Percentiles rank a stretch among this genome's conserved stretches.
Conservation (phyloP, 2,797 vertebrate genomes). For the Crax fasciolata region DNA sequence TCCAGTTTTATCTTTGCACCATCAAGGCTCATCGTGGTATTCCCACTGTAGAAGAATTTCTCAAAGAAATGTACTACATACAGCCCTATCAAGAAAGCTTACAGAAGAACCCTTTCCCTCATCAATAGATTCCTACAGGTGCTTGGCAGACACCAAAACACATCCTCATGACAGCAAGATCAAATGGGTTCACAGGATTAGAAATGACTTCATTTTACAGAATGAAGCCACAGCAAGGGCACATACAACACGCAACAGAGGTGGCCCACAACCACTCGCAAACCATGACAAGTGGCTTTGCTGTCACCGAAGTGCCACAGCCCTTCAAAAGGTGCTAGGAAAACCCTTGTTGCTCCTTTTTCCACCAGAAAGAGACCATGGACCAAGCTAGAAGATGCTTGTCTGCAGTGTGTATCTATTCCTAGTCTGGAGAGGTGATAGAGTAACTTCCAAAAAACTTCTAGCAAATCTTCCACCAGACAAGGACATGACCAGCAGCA, state of each 20-base stretch:
- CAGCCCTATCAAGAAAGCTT: not conserved
- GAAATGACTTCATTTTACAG: rapidly evolving
- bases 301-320: not conserved
- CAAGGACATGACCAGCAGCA: rapidly evolving
- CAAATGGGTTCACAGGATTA: rapidly evolving
- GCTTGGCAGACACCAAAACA: not conserved
- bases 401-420: not conserved
- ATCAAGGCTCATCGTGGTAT: not conserved
- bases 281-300: not conserved
- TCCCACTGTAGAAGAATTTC: not conserved
- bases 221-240: not conserved
- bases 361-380: not conserved
- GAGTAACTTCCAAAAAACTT: not conserved
- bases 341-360: not conserved
- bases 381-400: not conserved
- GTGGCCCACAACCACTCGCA: rapidly evolving
- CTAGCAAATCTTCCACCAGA: not conserved
- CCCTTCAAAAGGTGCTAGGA: not conserved
- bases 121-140: not conserved
- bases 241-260: not conserved
- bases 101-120: not conserved
- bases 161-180: not conserved
- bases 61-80: not conserved
- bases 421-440: not conserved
- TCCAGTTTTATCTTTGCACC: not conserved